phyloP scores from a whole-genome alignment of 2,113 vertebrate species.

The Todiramphus chloris region DNA sequence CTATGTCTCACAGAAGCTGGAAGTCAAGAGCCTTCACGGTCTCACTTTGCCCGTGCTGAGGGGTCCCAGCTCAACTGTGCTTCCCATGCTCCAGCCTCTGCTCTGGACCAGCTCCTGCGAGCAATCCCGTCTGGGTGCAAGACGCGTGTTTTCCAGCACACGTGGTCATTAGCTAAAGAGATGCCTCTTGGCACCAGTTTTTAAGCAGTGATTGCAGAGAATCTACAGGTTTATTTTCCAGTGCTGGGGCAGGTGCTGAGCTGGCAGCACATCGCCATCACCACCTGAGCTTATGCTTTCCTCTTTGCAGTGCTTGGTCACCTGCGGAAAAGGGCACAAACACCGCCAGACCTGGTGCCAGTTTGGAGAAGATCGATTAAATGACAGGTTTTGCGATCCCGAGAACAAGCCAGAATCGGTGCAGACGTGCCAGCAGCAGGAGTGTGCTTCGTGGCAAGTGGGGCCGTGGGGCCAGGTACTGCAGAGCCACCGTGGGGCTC shows the following conservation, averaged over 20 bases:
- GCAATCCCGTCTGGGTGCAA: not conserved
- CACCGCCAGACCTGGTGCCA: slow-evolving; percentile 97
- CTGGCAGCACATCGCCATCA: fast-evolving
- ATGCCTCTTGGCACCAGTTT: not conserved
- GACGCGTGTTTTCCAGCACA: fast-evolving
- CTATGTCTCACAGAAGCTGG: not conserved
- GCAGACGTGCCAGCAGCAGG: slow-evolving; percentile 91
- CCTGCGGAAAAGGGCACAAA: slow-evolving; percentile 94
- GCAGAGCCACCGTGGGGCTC: slow-evolving; percentile 16
- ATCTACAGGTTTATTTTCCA: not conserved
- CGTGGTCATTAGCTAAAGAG: not conserved
- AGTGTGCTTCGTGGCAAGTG: slow-evolving; percentile 97
- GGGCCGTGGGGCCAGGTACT: slow-evolving; percentile 96
- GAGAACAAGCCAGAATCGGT: slow-evolving; percentile 86
- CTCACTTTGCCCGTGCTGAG: not conserved
- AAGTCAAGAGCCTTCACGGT: not conserved
- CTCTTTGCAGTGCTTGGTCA: slow-evolving; percentile 89
- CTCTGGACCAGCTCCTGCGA: not conserved
- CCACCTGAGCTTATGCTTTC: not conserved
- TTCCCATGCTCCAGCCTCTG: not conserved
- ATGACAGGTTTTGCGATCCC: slow-evolving; percentile 84
- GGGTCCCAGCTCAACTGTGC: not conserved
- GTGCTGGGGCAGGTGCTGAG: not conserved
- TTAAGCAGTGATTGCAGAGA: not conserved
- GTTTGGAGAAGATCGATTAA: slow-evolving; percentile 89